phyloP scores from a whole-genome alignment of 2,113 vertebrate species.

The Leiothrix lutea region DNA sequence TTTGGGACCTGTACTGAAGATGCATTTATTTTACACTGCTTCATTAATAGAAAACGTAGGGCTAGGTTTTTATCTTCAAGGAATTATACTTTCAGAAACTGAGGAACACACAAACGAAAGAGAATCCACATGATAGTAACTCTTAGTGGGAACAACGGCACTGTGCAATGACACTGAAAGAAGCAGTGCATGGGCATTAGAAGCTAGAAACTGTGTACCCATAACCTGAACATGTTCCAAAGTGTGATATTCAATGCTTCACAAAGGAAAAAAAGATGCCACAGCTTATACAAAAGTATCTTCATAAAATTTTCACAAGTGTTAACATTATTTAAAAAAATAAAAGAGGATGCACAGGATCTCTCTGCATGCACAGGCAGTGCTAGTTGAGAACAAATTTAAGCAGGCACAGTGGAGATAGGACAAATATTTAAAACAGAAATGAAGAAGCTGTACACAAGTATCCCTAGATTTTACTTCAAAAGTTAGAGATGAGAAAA shows the following conservation, averaged over 20 bases:
- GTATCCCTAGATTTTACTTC: conserved; percentile 58
- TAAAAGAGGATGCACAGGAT: conserved; percentile 89
- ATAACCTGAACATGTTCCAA: conserved; percentile 80
- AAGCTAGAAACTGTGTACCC: conserved; percentile 71
- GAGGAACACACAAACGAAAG: conserved; percentile 61
- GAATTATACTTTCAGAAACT: conserved; percentile 70
- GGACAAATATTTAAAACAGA: conserved; percentile 63
- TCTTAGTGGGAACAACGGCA: conserved; percentile 62
- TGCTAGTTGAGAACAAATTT: conserved; percentile 87
- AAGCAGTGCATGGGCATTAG: conserved; percentile 74
- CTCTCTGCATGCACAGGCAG: conserved; percentile 89
- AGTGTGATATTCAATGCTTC: conserved; percentile 80
- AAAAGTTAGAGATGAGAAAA: conserved; percentile 67
- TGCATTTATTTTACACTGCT: conserved; percentile 76
- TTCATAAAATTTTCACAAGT: conserved; percentile 93
- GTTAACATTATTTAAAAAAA: conserved; percentile 89
- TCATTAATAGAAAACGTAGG: conserved; percentile 65
- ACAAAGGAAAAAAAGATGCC: conserved; percentile 85
- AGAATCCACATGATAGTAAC: conserved; percentile 75
- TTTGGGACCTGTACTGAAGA: conserved; percentile 75
- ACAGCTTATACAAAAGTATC: conserved; percentile 88
- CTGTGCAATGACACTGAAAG: conserved; percentile 66
- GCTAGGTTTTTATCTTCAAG: conserved; percentile 47
- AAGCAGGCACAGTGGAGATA: conserved; percentile 86
- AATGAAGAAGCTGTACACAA: conserved; percentile 73